Evolutionary conservation across 2,113 vertebrate genomes (phyloP), one percentile per base, ranked within the genome.

Genomic region (Elephantulus edwardii): DNA sequence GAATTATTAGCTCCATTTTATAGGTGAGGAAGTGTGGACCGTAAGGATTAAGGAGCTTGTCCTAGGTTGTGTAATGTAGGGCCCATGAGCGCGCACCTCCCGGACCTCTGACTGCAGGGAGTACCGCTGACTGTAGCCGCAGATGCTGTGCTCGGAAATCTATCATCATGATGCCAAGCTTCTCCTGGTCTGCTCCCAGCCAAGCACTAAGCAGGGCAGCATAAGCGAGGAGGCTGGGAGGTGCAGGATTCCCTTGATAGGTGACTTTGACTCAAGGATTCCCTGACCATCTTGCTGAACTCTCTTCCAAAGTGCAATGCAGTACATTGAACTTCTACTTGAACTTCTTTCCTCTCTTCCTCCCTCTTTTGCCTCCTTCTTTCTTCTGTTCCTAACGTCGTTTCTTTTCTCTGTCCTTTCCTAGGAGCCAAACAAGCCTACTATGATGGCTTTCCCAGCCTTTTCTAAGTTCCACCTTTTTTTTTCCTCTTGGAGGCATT

Each of bases 81-180:
- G 64, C 4, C 52, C 11, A 20, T 1, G 42, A 24, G 33, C 1
- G 7, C 5, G 56, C 7, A 1, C 46, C 71, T 35, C 56, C 35
- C 30, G 30, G 79, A 20, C 20, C 48, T 74, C 46, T 8, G 16
- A 40, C 22, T 1, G 17, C 24, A 35, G 46, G 40, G 71, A 19
- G 76, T 19, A 3, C 1, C 2, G 5, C 5, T 3, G 40, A 35
- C 6, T 5, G 13, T 56, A 28, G 42, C 28, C 14, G 44, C n/a
- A 4, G 17, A 50, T 7, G n/a, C 42, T 8, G 5, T 44, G 22
- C 79, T 58, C 22, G 16, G 44, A 30, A 50, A 8, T 2, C 84
- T n/a, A 6, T 44, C 33, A 40, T 40, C 2, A 0, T 0, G 40
- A 14, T 19, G 3, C 17, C 38, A 14, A 1, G 1, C 66, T 40